Evolutionary conservation across 2,888 invertebrate species (phyloP), one percentile per base, ranked within the genome.

Genomic region (Pterostichus niger): DNA sequence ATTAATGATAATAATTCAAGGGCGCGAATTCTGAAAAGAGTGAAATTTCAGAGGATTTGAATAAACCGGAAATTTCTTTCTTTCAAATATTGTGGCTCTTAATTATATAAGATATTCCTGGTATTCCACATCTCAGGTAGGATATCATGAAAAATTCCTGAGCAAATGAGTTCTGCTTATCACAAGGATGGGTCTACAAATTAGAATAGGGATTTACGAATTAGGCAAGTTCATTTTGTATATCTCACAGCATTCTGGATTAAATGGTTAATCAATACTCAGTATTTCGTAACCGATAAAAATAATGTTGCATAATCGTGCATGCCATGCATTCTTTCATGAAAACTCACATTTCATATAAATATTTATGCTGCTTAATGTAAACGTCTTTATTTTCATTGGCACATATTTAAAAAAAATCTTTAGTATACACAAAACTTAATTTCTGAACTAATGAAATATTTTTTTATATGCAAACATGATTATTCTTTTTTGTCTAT

Each of bases 241-340:
- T 56, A 56, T 24, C 15, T 56, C 24, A 56, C 7, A 71, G 68
- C 44, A 40, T 71, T 40, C 15, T 71, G 7, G 17, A 40, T 40
- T 40, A 71, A 44, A 40, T 13, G 17, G 17, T 44, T 17, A 44
- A 71, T 71, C 68, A 71, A 71, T 71, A 71, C 68, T 35, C 6
- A 6, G 40, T 35, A 24, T 44, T 71, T 71, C 68, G 68, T 71
- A 71, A 71, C 15, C 68, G 11, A 17, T 71, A 44, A 71, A 71
- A 71, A 71, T 71, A 71, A 71, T 71, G 68, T 71, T 71, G 68
- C 68, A 71, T 71, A 71, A 71, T 40, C 15, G 11, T 9, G n/a
- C 56, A 56, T 56, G 2, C 17, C 56, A 2, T 10, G 44, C 40
- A 71, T 71, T 33, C 15, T 71, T 71, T 71, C 17, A 44, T 7